phyloP scores from a whole-genome alignment of 2,888 invertebrate species.

The Drosophila siamana region DNA sequence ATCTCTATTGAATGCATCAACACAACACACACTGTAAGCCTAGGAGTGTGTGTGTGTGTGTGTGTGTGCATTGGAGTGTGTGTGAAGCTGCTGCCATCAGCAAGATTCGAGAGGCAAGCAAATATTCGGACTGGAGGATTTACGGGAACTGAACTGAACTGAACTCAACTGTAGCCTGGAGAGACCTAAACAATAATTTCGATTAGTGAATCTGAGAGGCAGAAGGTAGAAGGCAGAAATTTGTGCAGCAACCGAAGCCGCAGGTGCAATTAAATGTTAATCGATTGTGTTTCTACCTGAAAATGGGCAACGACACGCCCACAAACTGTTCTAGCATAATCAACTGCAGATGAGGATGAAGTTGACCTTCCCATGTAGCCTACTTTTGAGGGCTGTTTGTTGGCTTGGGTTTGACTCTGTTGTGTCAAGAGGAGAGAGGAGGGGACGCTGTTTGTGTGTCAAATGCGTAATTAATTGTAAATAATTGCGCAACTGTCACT shows the following conservation, averaged over 20 bases:
- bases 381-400: slow-evolving; percentile 21
- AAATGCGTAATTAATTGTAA: slow-evolving; percentile 73
- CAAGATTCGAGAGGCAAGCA: slow-evolving; percentile 34
- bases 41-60: slow-evolving; percentile 3
- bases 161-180: slow-evolving; percentile 24
- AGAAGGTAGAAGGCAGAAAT: slow-evolving; percentile 36
- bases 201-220: slow-evolving; percentile 50
- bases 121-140: slow-evolving; percentile 29
- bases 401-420: neutral
- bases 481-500: slow-evolving; percentile 74
- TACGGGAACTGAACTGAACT: neutral
- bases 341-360: slow-evolving; percentile 35
- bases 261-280: slow-evolving; percentile 76
- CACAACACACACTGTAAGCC: neutral
- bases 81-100: slow-evolving; percentile 24
- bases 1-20: slow-evolving; percentile 13
- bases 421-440: slow-evolving; percentile 10
- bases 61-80: slow-evolving; percentile 10
- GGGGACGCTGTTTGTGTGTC: slow-evolving; percentile 37
- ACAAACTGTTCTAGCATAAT: slow-evolving; percentile 34
- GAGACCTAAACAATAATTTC: slow-evolving; percentile 64
- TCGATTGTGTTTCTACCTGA: slow-evolving; percentile 65
- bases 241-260: slow-evolving; percentile 51
- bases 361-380: slow-evolving; percentile 28
- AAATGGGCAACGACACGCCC: slow-evolving; percentile 34